Conservation (phyloP, 2,797 vertebrate genomes). For the Huso huso region DNA sequence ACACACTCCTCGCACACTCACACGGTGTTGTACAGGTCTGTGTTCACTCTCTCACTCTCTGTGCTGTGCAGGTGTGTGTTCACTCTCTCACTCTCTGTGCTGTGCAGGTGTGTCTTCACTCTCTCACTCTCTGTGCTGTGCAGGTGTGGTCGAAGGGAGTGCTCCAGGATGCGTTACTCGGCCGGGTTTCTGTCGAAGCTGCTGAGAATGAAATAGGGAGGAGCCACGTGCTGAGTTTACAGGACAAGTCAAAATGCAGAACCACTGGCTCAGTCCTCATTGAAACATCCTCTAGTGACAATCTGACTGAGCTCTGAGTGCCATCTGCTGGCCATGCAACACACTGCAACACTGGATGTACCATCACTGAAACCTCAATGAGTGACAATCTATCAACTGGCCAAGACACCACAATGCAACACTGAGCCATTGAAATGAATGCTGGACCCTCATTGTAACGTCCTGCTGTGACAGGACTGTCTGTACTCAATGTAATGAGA, state of each 20-base stretch:
- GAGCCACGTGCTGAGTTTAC: conserved; percentile 50
- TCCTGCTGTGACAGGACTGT: conserved; percentile 12
- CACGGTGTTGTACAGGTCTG: neutral
- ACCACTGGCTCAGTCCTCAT: conserved; percentile 42
- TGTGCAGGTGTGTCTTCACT: no score
- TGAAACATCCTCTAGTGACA: conserved; percentile 58
- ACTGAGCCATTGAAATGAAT: neutral
- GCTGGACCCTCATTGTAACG: neutral
- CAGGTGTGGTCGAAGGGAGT: conserved; percentile 59
- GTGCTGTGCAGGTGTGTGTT: neutral
- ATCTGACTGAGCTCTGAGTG: conserved; percentile 50
- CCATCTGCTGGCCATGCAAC: neutral
- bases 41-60: neutral
- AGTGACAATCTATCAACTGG: neutral
- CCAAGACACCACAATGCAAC: neutral
- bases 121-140: neutral
- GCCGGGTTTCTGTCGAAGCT: conserved; percentile 48
- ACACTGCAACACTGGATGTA: neutral
- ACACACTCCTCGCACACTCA: neutral
- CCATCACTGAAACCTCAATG: neutral
- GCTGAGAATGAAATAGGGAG: conserved; percentile 39
- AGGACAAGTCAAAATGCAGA: conserved; percentile 18
- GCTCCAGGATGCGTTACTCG: conserved; percentile 56
- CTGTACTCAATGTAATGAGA: neutral
- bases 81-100: neutral